Base-by-base conservation (phyloP, 2,113 vertebrate species). In the Procavia capensis region DNA sequence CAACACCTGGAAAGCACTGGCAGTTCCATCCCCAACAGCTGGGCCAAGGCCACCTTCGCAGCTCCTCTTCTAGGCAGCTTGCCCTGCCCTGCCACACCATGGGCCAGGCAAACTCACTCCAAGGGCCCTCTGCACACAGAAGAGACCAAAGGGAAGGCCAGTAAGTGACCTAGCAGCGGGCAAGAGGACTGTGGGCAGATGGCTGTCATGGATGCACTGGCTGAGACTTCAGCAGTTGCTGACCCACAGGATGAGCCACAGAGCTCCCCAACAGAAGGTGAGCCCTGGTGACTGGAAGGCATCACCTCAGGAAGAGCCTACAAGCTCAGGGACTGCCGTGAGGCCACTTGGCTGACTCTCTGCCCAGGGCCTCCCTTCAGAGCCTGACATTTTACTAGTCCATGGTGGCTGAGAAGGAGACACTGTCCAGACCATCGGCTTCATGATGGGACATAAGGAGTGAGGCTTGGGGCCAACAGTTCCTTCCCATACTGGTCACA, bases 11-110 rank as follows among this genome's bases (percentile, higher is more conserved):
- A 82, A 86, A 85, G 89, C 6, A 8, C 36, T 74, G 70, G 84
- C 88, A 41, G 63, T 31, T 20, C 39, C 27, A 20, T 3, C 54
- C 29, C 95, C 0, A 39, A 85, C 63, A 63, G 79, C 57, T 31
- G 36, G 22, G 39, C 50, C 78, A 88, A 79, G 83, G 41, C 83
- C 50, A 39, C 50, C 3, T 85, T 45, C 57, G 61, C 36, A 39
- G 16, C 41, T 63, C 88, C 78, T 88, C 84, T 50, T 91, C 59
- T 83, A 78, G 88, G 82, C 68, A 83, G 88, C 14, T 68, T 82
- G 68, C 83, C 92, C 93, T 20, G 47, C n/a, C 81, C 22, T 92
- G 57, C 61, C n/a, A 24, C 1, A 50, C 34, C 50, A 54, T 1
- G 4, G 36, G 88, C n/a, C 61, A 81, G 50, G 36, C 25, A 61